These are phyloP conservation scores for Acromyrmex heyeri DNA, from an alignment of 1,140 invertebrate species.

Conservation along the genomic window DNA sequence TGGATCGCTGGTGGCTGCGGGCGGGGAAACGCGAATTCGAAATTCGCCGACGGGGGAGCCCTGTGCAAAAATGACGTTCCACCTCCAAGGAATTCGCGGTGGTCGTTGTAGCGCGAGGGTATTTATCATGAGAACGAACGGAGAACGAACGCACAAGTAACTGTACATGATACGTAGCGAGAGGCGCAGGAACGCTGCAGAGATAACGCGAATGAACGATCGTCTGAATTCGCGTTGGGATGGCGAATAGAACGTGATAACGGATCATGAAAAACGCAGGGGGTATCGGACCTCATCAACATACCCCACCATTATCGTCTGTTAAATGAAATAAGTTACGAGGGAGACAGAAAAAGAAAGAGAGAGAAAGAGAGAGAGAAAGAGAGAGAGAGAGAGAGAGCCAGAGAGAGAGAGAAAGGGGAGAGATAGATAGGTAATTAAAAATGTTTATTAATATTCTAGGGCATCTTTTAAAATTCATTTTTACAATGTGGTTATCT, in stretches of 20 bases:
- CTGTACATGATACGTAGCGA: conserved; percentile 70
- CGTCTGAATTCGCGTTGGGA: conserved; percentile 67
- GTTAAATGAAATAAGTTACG: conserved; percentile 11
- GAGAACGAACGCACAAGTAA: conserved; percentile 64
- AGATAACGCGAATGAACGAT: conserved; percentile 75
- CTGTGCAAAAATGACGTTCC: conserved; percentile 69
- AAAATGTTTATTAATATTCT: no score
- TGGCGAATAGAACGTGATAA: conserved; percentile 66
- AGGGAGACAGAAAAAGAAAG: neutral
- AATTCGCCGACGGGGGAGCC: conserved; percentile 60
- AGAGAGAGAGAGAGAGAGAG: neutral
- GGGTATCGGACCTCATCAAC: conserved; percentile 54
- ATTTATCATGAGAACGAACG: conserved; percentile 63
- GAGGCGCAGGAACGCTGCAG: conserved; percentile 47
- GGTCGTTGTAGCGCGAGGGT: conserved; percentile 2
- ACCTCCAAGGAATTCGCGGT: conserved; percentile 66
- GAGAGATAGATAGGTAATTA: no score
- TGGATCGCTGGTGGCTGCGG: conserved; percentile 67
- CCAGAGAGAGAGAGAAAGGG: neutral
- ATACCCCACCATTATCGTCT: conserved; percentile 30
- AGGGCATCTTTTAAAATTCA: no score
- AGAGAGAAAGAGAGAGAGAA: neutral
- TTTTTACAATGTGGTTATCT: no score
- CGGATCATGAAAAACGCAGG: conserved; percentile 56
- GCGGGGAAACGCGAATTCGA: conserved; percentile 73